These are phyloP conservation scores for Phalloptychus januarius DNA, from an alignment of 2,797 vertebrate species.

Conservation along the genomic window DNA sequence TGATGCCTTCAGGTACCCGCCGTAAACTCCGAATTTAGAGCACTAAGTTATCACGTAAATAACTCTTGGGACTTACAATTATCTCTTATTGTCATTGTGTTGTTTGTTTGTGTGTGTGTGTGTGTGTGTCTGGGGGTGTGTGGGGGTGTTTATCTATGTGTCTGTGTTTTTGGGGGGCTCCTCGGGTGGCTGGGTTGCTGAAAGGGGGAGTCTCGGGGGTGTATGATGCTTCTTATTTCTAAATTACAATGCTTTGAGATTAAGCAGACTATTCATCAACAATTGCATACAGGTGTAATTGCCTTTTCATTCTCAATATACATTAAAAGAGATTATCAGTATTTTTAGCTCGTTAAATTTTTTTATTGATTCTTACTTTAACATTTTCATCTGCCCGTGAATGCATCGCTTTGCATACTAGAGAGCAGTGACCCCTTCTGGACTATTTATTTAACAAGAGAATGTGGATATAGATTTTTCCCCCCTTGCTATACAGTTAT, in stretches of 20 bases:
- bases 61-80: accelerated
- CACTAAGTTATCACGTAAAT: accelerated
- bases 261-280: no score
- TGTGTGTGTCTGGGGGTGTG: no score
- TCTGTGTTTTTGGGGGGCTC: not conserved
- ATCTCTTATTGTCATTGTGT: not conserved
- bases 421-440: conserved; percentile 74
- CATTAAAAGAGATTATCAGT: not conserved
- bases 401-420: conserved; percentile 39
- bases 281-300: not conserved
- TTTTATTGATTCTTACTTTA: accelerated
- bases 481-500: not conserved
- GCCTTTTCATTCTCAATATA: not conserved
- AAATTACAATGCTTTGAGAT: not conserved
- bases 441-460: conserved; percentile 28
- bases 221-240: no score
- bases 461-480: not conserved
- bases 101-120: not conserved
- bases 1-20: conserved; percentile 51
- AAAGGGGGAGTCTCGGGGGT: no score
- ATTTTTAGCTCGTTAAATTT: not conserved
- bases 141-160: not conserved
- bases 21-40: not conserved
- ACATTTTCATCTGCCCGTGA: conserved; percentile 21
- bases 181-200: no score